These are phyloP conservation scores for Callipepla squamata DNA, from an alignment of 2,113 vertebrate genomes.

Conservation along the genomic window DNA sequence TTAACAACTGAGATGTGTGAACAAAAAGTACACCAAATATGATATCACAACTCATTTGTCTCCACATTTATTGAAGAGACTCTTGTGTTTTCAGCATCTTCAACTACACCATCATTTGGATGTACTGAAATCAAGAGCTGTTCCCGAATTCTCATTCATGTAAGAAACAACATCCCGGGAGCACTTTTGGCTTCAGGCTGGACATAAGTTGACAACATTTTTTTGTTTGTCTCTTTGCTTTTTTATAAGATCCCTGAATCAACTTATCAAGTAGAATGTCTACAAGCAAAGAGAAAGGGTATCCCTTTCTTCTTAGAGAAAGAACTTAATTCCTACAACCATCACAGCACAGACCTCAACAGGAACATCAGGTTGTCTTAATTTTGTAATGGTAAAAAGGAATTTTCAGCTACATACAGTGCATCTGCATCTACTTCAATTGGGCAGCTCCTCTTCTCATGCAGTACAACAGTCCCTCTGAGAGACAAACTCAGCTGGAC, in stretches of 20 bases:
- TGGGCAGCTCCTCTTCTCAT: neutral
- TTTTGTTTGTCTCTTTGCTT: neutral
- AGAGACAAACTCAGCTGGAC: neutral
- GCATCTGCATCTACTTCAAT: neutral
- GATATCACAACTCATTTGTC: neutral
- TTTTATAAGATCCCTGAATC: neutral
- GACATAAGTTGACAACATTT: neutral
- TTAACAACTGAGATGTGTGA: neutral
- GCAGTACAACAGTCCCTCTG: neutral
- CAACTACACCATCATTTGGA: neutral
- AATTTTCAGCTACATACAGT: neutral
- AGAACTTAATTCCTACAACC: neutral
- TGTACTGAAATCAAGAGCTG: neutral
- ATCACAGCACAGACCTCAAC: neutral
- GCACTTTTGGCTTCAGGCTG: neutral
- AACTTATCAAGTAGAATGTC: neutral
- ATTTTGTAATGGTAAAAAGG: neutral
- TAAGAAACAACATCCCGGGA: neutral
- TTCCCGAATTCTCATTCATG: neutral
- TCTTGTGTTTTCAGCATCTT: neutral
- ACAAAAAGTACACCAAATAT: neutral
- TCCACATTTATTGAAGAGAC: neutral
- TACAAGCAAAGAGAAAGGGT: neutral
- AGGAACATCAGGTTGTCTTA: rapidly evolving
- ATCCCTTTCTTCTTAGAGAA: neutral